Percentiles rank a stretch among this genome's conserved stretches.
Evolutionary conservation across 2,797 vertebrate genomes (phyloP).

Genomic region (Gadopsis marmoratus): DNA sequence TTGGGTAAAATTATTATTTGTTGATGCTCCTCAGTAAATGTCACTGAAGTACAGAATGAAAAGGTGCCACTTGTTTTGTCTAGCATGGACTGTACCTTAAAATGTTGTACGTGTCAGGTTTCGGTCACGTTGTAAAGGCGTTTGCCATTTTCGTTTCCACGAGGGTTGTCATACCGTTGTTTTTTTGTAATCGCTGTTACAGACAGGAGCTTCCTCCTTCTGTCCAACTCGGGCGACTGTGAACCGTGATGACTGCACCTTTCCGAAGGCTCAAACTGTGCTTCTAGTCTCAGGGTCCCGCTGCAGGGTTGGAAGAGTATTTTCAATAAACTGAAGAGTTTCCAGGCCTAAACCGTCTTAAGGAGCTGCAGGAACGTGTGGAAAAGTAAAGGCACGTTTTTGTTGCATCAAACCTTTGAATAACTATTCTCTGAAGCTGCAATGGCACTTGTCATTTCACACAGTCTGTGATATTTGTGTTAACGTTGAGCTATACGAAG

Average conservation of each 20-base stretch:
- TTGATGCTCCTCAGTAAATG: neutral
- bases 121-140: neutral
- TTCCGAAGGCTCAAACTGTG: conserved; percentile 17
- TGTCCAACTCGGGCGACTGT: neutral
- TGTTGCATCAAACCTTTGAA: neutral
- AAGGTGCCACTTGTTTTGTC: conserved; percentile 21
- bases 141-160: neutral
- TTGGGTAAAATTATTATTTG: neutral
- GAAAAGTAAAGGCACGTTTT: neutral
- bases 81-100: neutral
- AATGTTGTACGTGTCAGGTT: neutral
- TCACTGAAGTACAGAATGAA: conserved; percentile 2
- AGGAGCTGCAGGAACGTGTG: neutral
- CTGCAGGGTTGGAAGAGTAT: conserved; percentile 12
- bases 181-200: conserved; percentile 30
- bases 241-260: neutral
- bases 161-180: neutral
- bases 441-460: conserved; percentile 1
- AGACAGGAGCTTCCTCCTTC: neutral
- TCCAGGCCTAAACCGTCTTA: neutral
- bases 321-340: neutral
- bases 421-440: neutral
- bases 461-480: neutral
- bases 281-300: conserved; percentile 44
- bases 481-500: neutral